Evolutionary conservation across 2,888 invertebrate genomes (phyloP), one percentile per base, ranked within the genome.

Genomic region (Lysandra bellargus): DNA sequence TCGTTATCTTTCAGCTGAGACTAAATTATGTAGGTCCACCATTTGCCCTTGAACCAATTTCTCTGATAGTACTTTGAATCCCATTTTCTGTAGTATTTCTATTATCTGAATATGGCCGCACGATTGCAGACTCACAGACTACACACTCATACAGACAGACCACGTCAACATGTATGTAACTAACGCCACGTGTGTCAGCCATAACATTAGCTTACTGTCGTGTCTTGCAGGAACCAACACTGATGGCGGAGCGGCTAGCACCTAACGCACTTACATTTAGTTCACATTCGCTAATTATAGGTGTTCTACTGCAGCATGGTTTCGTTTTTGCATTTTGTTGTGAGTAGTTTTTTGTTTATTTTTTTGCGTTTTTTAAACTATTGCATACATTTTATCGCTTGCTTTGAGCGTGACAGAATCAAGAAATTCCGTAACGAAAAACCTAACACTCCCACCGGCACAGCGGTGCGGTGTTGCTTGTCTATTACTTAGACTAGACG

Each of bases 171-270:
- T 64, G 23, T 64, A 23, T 64, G 14, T 80, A 69, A 80, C 83
- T 84, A 81, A 85, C 86, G 80, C 77, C 90, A 90, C 91, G 90
- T 91, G 91, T 92, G 91, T 88, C 84, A 89, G 94, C 93, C 89
- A 91, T 91, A 92, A 92, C 90, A 85, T 85, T 82, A 79, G 94
- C 94, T 94, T 92, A 92, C 91, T 91, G 91, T 91, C 83, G 88
- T 93, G 91, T 93, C 90, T 90, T 87, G 85, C 94, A 94, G 94
- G 94, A 91, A 94, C 92, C 93, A 94, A 90, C 91, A 90, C 88
- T 84, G 94, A 94, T 87, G 93, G 93, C 86, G 87, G 75, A n/a
- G 85, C 88, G 83, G 89, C 89, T 89, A 90, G 80, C 80, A 81
- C 78, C 73, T 80, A 82, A 79, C 80, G 80, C 80, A 81, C 81